These are phyloP conservation scores for Gymnocephalus cernua DNA, from an alignment of 2,113 vertebrate genomes.

Conservation along the genomic window DNA sequence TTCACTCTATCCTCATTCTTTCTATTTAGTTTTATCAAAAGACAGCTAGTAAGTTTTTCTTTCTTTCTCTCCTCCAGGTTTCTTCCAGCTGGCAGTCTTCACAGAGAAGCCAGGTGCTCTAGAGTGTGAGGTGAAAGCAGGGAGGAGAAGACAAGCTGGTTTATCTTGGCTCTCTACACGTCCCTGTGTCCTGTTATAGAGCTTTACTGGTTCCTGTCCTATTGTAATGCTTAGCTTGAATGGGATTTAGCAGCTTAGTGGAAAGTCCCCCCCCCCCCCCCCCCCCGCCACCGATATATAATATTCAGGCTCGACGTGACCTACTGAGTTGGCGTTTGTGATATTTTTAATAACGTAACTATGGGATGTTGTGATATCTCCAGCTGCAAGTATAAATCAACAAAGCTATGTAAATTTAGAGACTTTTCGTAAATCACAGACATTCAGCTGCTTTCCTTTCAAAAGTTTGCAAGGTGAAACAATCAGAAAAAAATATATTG, in stretches of 20 bases:
- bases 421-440: background rate
- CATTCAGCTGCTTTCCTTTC: background rate
- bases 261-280: constrained; percentile 9
- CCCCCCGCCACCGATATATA: constrained; percentile 17
- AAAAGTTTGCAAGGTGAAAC: background rate
- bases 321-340: constrained; percentile 1
- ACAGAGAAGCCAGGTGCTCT: constrained; percentile 18
- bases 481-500: constrained; percentile 1
- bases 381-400: constrained; percentile 33
- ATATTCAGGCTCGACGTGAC: background rate
- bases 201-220: constrained; percentile 40
- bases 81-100: constrained; percentile 25
- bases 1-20: background rate
- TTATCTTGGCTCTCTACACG: constrained; percentile 43
- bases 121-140: constrained; percentile 9
- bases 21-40: constrained; percentile 10
- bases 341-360: constrained; percentile 13
- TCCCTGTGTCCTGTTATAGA: constrained; percentile 12
- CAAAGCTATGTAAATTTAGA: constrained; percentile 13
- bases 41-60: background rate
- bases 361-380: constrained; percentile 11
- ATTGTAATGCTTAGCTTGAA: constrained; percentile 9
- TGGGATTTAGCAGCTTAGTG: constrained; percentile 27
- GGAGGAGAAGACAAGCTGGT: constrained; percentile 27
- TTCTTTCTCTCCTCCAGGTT: background rate